phyloP scores from a whole-genome alignment of 2,113 vertebrate species.

The Bubo blakistoni region DNA sequence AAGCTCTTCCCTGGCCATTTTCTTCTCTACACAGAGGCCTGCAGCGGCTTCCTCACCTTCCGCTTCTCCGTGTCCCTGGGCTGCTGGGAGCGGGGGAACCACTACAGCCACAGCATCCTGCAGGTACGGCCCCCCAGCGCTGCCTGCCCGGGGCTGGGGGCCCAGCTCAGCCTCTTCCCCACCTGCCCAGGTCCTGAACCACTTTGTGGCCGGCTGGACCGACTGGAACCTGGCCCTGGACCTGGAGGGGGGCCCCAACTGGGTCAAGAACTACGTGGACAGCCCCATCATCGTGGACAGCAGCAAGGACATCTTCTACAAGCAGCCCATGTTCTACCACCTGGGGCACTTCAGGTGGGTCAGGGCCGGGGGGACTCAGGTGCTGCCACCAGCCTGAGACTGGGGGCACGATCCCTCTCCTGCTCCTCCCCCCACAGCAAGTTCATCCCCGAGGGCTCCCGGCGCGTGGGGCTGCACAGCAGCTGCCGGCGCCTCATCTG shows the following conservation, averaged over 20 bases:
- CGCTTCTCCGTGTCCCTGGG: slow-evolving; percentile 82
- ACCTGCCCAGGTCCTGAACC: slow-evolving; percentile 81
- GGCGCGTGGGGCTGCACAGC: slow-evolving; percentile 79
- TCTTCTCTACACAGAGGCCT: slow-evolving; percentile 90
- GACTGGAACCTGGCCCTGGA: slow-evolving; percentile 96
- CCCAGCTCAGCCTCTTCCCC: not conserved
- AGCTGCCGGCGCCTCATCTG: not conserved
- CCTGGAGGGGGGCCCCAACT: slow-evolving; percentile 87
- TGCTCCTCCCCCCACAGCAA: slow-evolving; percentile 72
- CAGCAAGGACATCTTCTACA: slow-evolving; percentile 82
- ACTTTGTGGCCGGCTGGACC: slow-evolving; percentile 87
- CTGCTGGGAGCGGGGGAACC: slow-evolving; percentile 84
- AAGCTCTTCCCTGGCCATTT: slow-evolving; percentile 85
- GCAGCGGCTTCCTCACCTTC: slow-evolving; percentile 70
- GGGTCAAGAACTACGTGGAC: slow-evolving; percentile 92
- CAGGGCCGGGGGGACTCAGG: not conserved
- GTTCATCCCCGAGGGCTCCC: slow-evolving; percentile 87
- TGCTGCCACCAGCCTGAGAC: rapidly evolving
- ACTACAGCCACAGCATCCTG: slow-evolving; percentile 85
- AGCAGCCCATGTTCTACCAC: slow-evolving; percentile 92
- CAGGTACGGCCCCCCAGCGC: not conserved
- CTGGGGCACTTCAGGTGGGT: slow-evolving; percentile 92
- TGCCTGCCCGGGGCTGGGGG: rapidly evolving
- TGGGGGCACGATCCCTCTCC: not conserved
- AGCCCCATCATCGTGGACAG: slow-evolving; percentile 77